Base-by-base conservation (phyloP, 2,113 vertebrate genomes). In the Sinocyclocheilus grahami region DNA sequence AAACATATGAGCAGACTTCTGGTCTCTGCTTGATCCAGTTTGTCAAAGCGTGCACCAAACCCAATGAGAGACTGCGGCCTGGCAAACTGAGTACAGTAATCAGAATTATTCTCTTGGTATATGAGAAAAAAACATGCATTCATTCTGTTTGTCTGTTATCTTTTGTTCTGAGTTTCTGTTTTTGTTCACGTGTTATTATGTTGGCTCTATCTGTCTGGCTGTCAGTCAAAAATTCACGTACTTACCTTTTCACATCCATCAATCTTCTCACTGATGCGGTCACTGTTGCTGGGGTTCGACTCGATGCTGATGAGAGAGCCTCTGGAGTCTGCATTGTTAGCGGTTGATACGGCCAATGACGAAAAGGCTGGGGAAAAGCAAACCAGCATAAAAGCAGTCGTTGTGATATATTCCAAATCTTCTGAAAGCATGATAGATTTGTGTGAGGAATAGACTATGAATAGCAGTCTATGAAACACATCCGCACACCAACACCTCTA, bases 21-120 rank as follows among this genome's bases (percentile, higher is more conserved):
- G 0, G 97, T 98, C 95, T 99, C 98, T 3, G 97, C 96, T 89
- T 99, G 98, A 94, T 99, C 98, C 93, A 99, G 91, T 90, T 99
- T 99, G 93, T 99, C 98, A 91, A 98, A 99, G 71, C 98, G 97
- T 82, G 98, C 96, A 0, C 96, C 96, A 39, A 96, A 99, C 46
- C 97, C 98, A 83, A 99, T 98, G 90, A 99, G 94, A 88, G 98
- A 99, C 92, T 98, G 95, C 0, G 98, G 98, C 55, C 98, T 96
- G 62, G 92, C 96, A 89, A 98, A 97, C 98, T 99, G 91, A 87
- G 86, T 33, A 89, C 5, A 85, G 48, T 27, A 1, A 51, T 22
- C 12, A 24, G 20, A 46, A 10, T 10, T 71, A 80, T 18, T 80
- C 46, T 51, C 13, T 78, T 18, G 53, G 12, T 58, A 18, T 53